phyloP scores from a whole-genome alignment of 2,113 vertebrate species.

The Lutjanus erythropterus region DNA sequence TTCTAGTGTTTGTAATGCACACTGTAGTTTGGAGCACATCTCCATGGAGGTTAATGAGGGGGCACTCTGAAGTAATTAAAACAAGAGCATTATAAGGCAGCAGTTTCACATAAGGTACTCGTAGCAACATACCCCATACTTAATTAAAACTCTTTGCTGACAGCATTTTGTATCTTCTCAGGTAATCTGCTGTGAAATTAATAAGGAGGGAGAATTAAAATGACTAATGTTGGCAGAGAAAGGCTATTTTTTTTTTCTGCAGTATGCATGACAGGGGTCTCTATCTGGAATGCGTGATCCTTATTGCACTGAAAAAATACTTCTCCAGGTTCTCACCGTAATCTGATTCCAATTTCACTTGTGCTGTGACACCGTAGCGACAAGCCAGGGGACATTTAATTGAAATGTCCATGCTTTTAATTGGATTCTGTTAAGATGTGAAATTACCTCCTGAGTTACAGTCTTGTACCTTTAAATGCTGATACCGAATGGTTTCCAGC shows the following conservation, averaged over 20 bases:
- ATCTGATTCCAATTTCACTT: constrained; percentile 89
- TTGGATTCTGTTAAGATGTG: constrained; percentile 87
- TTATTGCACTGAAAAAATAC: constrained; percentile 79
- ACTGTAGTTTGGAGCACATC: constrained; percentile 78
- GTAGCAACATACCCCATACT: constrained; percentile 80
- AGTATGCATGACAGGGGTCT: constrained; percentile 84
- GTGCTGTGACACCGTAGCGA: constrained; percentile 78
- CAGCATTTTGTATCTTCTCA: constrained; percentile 84
- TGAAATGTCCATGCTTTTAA: constrained; percentile 85
- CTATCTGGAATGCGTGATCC: constrained; percentile 80
- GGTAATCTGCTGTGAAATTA: constrained; percentile 88
- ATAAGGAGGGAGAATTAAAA: constrained; percentile 83
- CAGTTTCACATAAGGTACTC: constrained; percentile 82
- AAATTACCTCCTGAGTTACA: constrained; percentile 83
- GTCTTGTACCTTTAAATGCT: constrained; percentile 81
- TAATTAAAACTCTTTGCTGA: constrained; percentile 86
- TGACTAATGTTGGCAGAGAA: constrained; percentile 80
- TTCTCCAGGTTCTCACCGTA: constrained; percentile 77
- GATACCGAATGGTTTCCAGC: constrained; percentile 76
- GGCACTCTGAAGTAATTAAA: constrained; percentile 83
- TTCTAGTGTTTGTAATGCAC: constrained; percentile 74
- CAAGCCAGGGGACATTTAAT: constrained; percentile 82
- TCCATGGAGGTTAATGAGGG: constrained; percentile 80
- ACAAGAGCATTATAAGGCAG: constrained; percentile 82
- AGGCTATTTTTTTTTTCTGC: constrained; percentile 59